Percentiles rank a stretch among this genome's conserved stretches.
Evolutionary conservation across 2,113 vertebrate genomes (phyloP).

Genomic region (Polypterus senegalus): DNA sequence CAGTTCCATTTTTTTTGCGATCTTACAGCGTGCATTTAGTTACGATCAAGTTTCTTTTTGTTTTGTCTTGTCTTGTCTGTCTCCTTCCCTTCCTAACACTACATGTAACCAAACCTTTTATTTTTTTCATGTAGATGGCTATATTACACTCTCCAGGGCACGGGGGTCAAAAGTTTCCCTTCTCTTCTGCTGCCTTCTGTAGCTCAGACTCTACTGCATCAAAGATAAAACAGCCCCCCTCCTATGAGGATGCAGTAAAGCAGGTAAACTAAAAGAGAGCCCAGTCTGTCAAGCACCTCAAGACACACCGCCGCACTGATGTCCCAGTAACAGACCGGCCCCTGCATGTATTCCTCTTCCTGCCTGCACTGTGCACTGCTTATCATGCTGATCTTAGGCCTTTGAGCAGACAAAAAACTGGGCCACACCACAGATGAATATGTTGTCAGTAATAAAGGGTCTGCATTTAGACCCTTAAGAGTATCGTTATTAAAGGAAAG

Average conservation of each 20-base stretch:
- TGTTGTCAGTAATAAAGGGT: too few species aligned
- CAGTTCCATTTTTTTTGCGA: too few species aligned
- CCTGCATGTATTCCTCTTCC: too few species aligned
- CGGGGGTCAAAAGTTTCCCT: slow-evolving; percentile 67
- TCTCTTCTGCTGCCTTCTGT: slow-evolving; percentile 66
- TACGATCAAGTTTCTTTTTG: neutral
- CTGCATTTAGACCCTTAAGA: too few species aligned
- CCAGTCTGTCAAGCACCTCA: too few species aligned
- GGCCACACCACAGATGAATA: too few species aligned
- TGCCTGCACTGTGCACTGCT: too few species aligned
- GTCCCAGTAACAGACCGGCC: too few species aligned
- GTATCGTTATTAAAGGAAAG: too few species aligned
- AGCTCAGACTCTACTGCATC: slow-evolving; percentile 66
- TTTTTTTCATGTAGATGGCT: slow-evolving; percentile 68
- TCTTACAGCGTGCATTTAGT: neutral
- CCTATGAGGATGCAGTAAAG: slow-evolving; percentile 88
- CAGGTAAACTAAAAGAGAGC: slow-evolving; percentile 57
- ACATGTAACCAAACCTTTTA: slow-evolving; percentile 29
- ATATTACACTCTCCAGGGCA: slow-evolving; percentile 58
- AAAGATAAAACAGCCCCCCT: slow-evolving; percentile 77
- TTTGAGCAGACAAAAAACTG: too few species aligned
- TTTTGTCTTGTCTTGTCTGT: neutral
- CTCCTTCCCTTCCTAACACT: neutral
- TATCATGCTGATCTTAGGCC: too few species aligned
- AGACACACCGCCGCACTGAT: too few species aligned